These are phyloP conservation scores for Alcedo quadribrachys DNA, from an alignment of 2,797 vertebrate genomes.

Conservation along the genomic window DNA sequence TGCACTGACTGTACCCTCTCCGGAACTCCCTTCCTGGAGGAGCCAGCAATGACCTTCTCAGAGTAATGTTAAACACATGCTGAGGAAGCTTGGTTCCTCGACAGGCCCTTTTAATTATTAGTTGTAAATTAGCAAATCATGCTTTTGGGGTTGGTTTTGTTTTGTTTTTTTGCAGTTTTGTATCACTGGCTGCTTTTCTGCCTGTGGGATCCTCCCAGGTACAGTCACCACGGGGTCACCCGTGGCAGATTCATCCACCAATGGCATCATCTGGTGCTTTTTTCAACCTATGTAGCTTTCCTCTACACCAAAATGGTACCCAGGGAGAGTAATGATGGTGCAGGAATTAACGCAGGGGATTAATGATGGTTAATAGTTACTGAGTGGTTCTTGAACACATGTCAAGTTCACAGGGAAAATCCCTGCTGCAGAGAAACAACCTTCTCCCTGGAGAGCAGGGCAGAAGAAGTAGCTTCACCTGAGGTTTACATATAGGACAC, in stretches of 20 bases:
- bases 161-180: slow-evolving; percentile 6
- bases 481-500: not conserved
- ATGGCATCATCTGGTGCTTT: not conserved
- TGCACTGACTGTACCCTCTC: slow-evolving; percentile 59
- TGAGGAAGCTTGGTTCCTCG: slow-evolving; percentile 41
- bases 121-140: slow-evolving; percentile 64
- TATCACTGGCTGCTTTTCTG: not conserved
- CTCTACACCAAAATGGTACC: accelerated
- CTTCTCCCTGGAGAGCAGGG: not conserved
- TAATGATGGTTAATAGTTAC: not conserved
- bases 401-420: not conserved
- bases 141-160: not conserved
- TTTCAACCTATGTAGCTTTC: not conserved
- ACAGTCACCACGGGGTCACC: not conserved
- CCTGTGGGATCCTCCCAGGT: not conserved
- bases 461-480: not conserved
- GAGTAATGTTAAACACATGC: slow-evolving; percentile 71
- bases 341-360: not conserved
- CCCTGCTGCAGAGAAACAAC: not conserved
- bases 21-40: slow-evolving; percentile 62
- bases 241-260: not conserved
- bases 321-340: not conserved
- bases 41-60: slow-evolving; percentile 69
- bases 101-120: slow-evolving; percentile 69
- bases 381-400: not conserved